Base-by-base conservation (phyloP, 2,888 invertebrate species). In the Tachystola acroxantha region DNA sequence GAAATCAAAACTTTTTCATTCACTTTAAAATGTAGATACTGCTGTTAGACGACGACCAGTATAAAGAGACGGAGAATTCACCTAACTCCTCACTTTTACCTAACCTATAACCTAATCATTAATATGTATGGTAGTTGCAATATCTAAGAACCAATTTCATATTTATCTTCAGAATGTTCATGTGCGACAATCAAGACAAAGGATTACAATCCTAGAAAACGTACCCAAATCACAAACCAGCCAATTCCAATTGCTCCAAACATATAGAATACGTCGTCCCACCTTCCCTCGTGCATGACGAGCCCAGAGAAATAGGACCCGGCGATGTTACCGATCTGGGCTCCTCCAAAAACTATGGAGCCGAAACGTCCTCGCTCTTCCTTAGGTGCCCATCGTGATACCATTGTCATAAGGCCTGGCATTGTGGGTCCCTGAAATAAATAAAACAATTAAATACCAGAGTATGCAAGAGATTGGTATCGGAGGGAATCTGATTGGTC, bases 311-410 rank as follows among this genome's bases (percentile, higher is more conserved):
- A 48, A 42, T 79, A 80, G 0, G 81, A 75, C 2, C 81, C 81
- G 4, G 79, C 81, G 19, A 81, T 84, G 45, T 81, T 79, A 14
- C 91, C 91, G 31, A 92, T 90, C 71, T 93, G 93, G 1, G 93
- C 92, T 0, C 94, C 95, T 1, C 95, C 88, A 46, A 90, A 91
- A 0, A 90, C 88, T 2, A 91, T 81, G 0, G 90, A 84, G 1
- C 90, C 89, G 10, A 90, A 69, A 25, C 87, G 68, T 0, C 88
- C 89, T 38, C 91, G 69, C 50, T 91, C 91, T 0, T 62, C 53
- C 43, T 88, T 88, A 0, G 90, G 90, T 0, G 88, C 88, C 91
- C 91, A 91, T 45, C 89, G 81, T 0, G 90, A 89, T 26, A 91
- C 61, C 61, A 91, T 79, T 0, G 87, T 78, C 73, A 90, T 90